These are phyloP conservation scores for Mactra quadrangularis DNA, from an alignment of 1,140 invertebrate species.

Conservation along the genomic window DNA sequence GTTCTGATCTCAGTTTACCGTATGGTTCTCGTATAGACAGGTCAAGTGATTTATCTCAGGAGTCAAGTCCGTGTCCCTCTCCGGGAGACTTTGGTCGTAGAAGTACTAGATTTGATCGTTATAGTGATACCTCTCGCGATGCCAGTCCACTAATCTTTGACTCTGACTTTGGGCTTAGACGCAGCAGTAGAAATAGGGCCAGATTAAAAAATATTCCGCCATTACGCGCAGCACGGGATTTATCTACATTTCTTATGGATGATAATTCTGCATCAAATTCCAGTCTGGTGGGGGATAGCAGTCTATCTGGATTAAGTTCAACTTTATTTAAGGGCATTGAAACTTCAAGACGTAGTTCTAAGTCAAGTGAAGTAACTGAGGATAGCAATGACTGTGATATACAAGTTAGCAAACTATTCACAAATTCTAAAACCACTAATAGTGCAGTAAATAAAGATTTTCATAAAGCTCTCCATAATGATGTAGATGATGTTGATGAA, in stretches of 20 bases:
- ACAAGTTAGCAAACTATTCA: conserved; percentile 29
- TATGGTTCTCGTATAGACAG: conserved; percentile 30
- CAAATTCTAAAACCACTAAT: conserved; percentile 33
- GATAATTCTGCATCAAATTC: conserved; percentile 48
- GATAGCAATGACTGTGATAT: conserved; percentile 62
- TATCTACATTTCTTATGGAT: conserved; percentile 36
- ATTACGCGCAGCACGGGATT: conserved; percentile 20
- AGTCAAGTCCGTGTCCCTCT: conserved; percentile 50
- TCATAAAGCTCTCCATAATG: neutral
- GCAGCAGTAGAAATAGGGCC: conserved; percentile 46
- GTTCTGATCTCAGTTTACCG: conserved; percentile 37
- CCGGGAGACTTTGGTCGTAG: conserved; percentile 38
- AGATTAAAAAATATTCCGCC: conserved; percentile 60
- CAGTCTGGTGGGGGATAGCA: conserved; percentile 27
- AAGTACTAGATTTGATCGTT: conserved; percentile 29
- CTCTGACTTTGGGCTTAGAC: conserved; percentile 52
- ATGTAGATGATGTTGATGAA: neutral
- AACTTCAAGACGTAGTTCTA: conserved; percentile 19
- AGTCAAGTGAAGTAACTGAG: conserved; percentile 26
- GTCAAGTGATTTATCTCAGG: conserved; percentile 51
- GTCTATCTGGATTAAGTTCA: conserved; percentile 31
- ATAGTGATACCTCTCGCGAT: conserved; percentile 52
- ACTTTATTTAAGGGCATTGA: conserved; percentile 18
- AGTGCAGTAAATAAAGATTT: neutral
- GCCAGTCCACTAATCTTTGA: conserved; percentile 58